Evolutionary conservation across 2,797 vertebrate species (phyloP).

Genomic region (Mus caroli): DNA sequence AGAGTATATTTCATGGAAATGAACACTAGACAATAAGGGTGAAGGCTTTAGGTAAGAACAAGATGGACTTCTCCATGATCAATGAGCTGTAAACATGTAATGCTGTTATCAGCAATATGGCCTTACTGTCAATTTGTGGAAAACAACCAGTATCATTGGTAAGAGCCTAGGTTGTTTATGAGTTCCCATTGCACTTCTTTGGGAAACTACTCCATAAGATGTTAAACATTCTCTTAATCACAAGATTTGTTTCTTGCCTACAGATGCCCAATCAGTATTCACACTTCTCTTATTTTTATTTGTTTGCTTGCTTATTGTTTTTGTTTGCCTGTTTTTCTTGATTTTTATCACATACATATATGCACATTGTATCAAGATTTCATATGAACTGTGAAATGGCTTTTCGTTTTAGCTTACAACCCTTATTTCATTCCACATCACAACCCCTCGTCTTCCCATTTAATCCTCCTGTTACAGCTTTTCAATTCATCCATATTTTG

Average conservation of each 20-base stretch:
- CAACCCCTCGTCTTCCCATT: not conserved
- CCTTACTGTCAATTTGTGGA: not conserved
- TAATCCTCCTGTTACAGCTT: not conserved
- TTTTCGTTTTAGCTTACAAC: not conserved
- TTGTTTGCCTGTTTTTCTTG: not conserved
- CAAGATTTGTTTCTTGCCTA: not conserved
- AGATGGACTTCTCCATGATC: not conserved
- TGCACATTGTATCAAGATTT: not conserved
- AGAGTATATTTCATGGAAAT: not conserved
- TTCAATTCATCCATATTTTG: not conserved
- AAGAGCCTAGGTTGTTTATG: not conserved
- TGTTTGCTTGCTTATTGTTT: not conserved
- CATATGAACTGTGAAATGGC: not conserved
- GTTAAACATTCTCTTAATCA: not conserved
- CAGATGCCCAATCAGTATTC: not conserved
- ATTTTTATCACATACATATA: not conserved
- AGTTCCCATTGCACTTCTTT: not conserved
- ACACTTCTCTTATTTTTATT: not conserved
- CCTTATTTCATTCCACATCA: not conserved
- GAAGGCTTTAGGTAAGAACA: not conserved
- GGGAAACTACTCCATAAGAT: not conserved
- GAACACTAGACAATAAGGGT: not conserved
- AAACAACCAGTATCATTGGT: not conserved
- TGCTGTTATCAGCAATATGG: not conserved
- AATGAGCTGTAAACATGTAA: not conserved